Percentiles rank a stretch among this genome's conserved stretches.
These are phyloP conservation scores for Serranus cabrilla DNA, from an alignment of 2,797 vertebrate genomes.

Conservation along the genomic window DNA sequence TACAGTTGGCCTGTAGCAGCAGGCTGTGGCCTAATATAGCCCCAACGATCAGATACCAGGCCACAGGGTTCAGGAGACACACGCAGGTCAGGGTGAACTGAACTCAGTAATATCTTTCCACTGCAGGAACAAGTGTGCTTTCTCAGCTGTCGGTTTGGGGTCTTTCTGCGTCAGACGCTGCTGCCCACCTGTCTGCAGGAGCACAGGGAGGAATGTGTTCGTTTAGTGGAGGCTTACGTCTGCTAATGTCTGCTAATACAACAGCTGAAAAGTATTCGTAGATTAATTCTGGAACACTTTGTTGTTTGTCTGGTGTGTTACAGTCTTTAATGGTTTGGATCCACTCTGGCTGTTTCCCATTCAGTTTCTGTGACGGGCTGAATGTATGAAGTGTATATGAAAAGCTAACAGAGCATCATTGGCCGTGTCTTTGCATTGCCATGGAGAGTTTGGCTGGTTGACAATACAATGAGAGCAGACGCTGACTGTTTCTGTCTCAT, in stretches of 20 bases:
- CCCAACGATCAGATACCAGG: conserved; percentile 76
- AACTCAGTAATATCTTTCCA: conserved; percentile 59
- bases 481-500: conserved; percentile 24
- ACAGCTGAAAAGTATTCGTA: neutral
- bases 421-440: conserved; percentile 40
- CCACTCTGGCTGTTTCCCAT: neutral
- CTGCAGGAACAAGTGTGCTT: conserved; percentile 52
- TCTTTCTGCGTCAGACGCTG: conserved; percentile 41
- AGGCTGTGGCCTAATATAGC: conserved; percentile 70
- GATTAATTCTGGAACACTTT: neutral
- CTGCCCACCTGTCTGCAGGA: conserved; percentile 52
- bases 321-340: neutral
- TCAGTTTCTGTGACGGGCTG: conserved; percentile 30
- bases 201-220: conserved; percentile 30
- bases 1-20: conserved; percentile 48
- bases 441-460: conserved; percentile 57
- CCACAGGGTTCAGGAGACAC: conserved; percentile 57
- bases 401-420: conserved; percentile 32
- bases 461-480: conserved; percentile 38
- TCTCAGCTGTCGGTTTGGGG: conserved; percentile 67
- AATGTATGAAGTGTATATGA: conserved; percentile 32
- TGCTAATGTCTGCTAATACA: neutral
- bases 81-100: conserved; percentile 51
- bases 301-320: neutral
- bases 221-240: neutral